phyloP scores from a whole-genome alignment of 2,888 invertebrate species.

The Theretra japonica region DNA sequence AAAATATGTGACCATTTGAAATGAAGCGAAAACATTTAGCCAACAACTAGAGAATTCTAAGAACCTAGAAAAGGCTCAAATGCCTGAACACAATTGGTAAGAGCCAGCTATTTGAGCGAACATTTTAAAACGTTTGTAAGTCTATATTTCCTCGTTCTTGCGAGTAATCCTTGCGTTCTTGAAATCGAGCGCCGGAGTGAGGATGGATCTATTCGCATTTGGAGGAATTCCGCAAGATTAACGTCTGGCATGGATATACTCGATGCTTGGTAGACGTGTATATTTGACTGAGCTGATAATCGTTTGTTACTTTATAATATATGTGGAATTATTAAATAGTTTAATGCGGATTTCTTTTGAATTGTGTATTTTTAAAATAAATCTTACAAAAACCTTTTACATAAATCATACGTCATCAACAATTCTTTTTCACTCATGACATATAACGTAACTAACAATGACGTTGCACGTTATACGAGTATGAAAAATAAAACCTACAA shows the following conservation, averaged over 20 bases:
- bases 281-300: background rate
- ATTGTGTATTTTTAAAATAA: too few relatives aligned
- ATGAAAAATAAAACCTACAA: too few relatives aligned
- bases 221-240: slow-evolving; percentile 69
- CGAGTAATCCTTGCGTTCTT: slow-evolving; percentile 20
- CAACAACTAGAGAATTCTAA: background rate
- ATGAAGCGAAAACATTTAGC: background rate
- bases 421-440: too few relatives aligned
- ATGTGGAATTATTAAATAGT: too few relatives aligned
- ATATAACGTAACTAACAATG: too few relatives aligned
- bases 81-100: background rate
- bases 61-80: background rate
- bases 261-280: slow-evolving; percentile 15
- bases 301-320: background rate
- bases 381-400: too few relatives aligned
- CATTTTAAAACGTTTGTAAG: slow-evolving; percentile 17
- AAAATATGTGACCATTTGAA: too few relatives aligned
- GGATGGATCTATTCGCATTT: slow-evolving; percentile 57
- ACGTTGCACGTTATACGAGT: too few relatives aligned
- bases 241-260: slow-evolving; percentile 46
- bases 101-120: background rate
- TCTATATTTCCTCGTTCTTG: slow-evolving; percentile 13
- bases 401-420: too few relatives aligned
- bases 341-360: too few relatives aligned
- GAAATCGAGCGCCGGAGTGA: slow-evolving; percentile 36